Base-by-base conservation (phyloP, 2,888 invertebrate genomes). In the Apotomis betuletana region DNA sequence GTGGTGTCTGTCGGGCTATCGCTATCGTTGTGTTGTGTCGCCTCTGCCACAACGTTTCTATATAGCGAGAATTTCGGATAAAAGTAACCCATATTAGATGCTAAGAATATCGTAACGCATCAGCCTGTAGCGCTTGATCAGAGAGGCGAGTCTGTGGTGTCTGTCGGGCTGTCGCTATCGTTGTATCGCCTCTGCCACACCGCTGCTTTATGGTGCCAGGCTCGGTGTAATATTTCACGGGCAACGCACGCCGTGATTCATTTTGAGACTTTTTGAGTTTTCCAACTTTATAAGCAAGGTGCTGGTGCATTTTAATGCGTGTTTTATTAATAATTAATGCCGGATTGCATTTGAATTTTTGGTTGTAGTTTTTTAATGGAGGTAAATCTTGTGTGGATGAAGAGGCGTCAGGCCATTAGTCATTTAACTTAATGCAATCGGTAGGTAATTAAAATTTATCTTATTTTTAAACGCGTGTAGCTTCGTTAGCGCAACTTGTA, bases 131-230 rank as follows among this genome's bases (percentile, higher is more conserved):
- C 72, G 76, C 74, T 71, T 76, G 78, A 81, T 81, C 81, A 79
- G 84, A 79, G 76, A 87, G 86, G 84, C 90, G 86, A 89, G 91
- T 88, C 87, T 89, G 86, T 87, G 87, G 87, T 89, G 91, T 90
- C 90, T 89, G 91, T 91, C 90, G 90, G 87, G 84, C 86, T 91
- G 92, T 92, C 91, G 90, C 92, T 93, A 93, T 93, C 92, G 90
- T 89, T 91, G 92, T 92, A 93, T 92, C 92, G 91, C 88, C 85
- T 85, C 85, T 90, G 92, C 92, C 91, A 91, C 87, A 85, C 88
- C 89, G 90, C 92, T 92, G 91, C 90, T 93, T 93, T 93, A 93
- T 93, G 92, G 92, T 91, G 90, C 91, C 92, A 92, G 91, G 88
- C 87, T 83, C 83, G 86, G 88, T 90, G 91, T 91, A 92, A 92